Percentiles rank a stretch among this genome's conserved stretches.
These are phyloP conservation scores for Drosophila meridiana DNA, from an alignment of 2,888 invertebrate genomes.

Conservation along the genomic window DNA sequence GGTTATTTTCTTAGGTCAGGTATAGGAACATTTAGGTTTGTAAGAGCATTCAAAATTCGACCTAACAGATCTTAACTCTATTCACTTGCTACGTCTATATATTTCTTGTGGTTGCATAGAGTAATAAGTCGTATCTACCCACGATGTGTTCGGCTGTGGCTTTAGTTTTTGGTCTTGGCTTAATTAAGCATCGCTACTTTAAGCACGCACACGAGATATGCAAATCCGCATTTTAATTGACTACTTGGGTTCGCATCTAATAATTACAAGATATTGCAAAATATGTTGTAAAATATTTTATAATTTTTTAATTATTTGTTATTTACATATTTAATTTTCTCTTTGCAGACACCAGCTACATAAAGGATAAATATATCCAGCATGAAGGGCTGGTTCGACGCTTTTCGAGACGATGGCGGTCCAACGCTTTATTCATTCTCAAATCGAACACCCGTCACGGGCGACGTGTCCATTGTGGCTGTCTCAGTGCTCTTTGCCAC, in stretches of 20 bases:
- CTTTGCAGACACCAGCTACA: slow-evolving; percentile 73
- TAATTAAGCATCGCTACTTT: slow-evolving; percentile 48
- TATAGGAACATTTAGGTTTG: too few relatives aligned
- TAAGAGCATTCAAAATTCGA: slow-evolving; percentile 13
- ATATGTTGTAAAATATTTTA: slow-evolving; percentile 25
- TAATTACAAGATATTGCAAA: slow-evolving; percentile 35
- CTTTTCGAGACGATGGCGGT: slow-evolving; percentile 98
- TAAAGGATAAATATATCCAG: slow-evolving; percentile 78
- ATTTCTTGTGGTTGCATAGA: slow-evolving; percentile 8
- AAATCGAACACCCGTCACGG: slow-evolving; percentile 97
- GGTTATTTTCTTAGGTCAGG: too few relatives aligned
- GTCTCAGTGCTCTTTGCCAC: slow-evolving; percentile 95
- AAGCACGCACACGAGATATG: slow-evolving; percentile 48
- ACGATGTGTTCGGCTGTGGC: slow-evolving; percentile 27
- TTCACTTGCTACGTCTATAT: background rate
- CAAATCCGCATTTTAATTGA: slow-evolving; percentile 59
- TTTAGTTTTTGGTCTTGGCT: slow-evolving; percentile 37
- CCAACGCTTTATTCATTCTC: slow-evolving; percentile 98
- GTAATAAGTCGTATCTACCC: slow-evolving; percentile 34
- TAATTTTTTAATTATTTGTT: background rate
- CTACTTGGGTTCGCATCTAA: slow-evolving; percentile 9
- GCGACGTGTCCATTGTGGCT: slow-evolving; percentile 95
- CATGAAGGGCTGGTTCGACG: slow-evolving; percentile 99
- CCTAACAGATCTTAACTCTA: background rate
- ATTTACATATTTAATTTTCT: background rate